A percentile compares a stretch with the other conserved stretches of the same genome.
Conservation (phyloP, 1,140 invertebrate genomes). For the Aleiodes sp. region DNA sequence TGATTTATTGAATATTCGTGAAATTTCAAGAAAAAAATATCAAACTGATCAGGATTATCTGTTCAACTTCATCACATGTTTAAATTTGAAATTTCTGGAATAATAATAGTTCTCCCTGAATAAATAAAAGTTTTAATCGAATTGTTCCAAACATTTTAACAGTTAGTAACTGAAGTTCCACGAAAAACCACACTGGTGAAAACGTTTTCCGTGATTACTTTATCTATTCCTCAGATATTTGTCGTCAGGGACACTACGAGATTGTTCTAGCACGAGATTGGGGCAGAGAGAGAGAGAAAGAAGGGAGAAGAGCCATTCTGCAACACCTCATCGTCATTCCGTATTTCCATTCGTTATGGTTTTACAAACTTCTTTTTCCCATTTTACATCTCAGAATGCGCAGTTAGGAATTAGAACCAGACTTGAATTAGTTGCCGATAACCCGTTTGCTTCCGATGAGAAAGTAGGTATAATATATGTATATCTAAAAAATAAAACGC, state of each 20-base stretch:
- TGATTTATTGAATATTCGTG: no score
- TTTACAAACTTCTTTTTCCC: conserved; percentile 3
- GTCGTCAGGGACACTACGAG: conserved; percentile 25
- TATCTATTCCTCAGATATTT: conserved; percentile 20
- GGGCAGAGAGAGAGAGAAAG: background rate
- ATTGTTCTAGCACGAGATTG: background rate
- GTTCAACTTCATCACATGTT: no score
- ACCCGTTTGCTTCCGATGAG: conserved; percentile 25
- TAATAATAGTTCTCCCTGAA: no score
- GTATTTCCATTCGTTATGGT: background rate
- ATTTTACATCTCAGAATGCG: background rate
- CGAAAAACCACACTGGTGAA: conserved; percentile 9
- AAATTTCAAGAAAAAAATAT: no score
- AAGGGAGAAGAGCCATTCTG: background rate
- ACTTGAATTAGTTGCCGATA: conserved; percentile 30
- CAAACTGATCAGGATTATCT: no score
- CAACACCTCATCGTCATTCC: background rate
- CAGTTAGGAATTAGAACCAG: conserved; percentile 19
- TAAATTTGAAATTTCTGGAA: no score
- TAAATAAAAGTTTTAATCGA: no score
- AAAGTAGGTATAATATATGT: no score
- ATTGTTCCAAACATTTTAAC: no score
- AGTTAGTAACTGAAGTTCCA: background rate
- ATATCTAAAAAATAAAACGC: conserved; percentile 12
- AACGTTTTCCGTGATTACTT: conserved; percentile 18